Percentiles rank a stretch among this genome's conserved stretches.
These are phyloP conservation scores for Leucania comma DNA, from an alignment of 2,888 invertebrate species.

Conservation along the genomic window DNA sequence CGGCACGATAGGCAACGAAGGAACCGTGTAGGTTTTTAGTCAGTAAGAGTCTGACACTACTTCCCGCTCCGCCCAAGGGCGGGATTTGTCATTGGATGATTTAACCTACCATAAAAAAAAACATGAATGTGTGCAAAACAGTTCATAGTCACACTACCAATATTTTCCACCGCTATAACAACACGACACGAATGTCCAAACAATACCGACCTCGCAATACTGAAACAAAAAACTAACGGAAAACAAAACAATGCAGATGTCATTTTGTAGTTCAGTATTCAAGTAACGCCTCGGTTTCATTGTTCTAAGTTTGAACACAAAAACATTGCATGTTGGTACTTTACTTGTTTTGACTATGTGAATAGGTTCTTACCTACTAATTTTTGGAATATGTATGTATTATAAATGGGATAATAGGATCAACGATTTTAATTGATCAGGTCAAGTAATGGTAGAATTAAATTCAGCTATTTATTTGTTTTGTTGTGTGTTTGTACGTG, in stretches of 20 bases:
- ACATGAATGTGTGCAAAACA: constrained; percentile 2
- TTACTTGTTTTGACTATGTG: constrained; percentile 11
- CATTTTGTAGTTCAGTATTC: constrained; percentile 48
- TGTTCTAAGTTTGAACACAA: constrained; percentile 34
- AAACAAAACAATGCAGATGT: constrained; percentile 49
- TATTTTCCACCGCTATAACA: constrained; percentile 11
- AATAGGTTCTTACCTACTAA: neutral
- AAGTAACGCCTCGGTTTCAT: constrained; percentile 36
- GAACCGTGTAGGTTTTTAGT: too few relatives aligned
- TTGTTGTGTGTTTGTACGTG: too few relatives aligned
- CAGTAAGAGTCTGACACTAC: too few relatives aligned
- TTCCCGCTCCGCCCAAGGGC: too few relatives aligned
- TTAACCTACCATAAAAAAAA: too few relatives aligned
- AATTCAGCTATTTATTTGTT: too few relatives aligned
- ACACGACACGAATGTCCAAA: constrained; percentile 33
- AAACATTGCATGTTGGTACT: constrained; percentile 10
- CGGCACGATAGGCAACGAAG: too few relatives aligned
- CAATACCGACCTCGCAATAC: constrained; percentile 22
- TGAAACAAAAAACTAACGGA: constrained; percentile 52
- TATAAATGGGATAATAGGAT: neutral
- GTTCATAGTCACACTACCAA: constrained; percentile 10
- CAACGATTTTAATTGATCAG: neutral
- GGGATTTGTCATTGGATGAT: too few relatives aligned
- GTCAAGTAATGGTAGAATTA: neutral
- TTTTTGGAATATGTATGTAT: neutral